Conservation (phyloP, 2,797 vertebrate genomes). For the Buphagus erythrorhynchus region DNA sequence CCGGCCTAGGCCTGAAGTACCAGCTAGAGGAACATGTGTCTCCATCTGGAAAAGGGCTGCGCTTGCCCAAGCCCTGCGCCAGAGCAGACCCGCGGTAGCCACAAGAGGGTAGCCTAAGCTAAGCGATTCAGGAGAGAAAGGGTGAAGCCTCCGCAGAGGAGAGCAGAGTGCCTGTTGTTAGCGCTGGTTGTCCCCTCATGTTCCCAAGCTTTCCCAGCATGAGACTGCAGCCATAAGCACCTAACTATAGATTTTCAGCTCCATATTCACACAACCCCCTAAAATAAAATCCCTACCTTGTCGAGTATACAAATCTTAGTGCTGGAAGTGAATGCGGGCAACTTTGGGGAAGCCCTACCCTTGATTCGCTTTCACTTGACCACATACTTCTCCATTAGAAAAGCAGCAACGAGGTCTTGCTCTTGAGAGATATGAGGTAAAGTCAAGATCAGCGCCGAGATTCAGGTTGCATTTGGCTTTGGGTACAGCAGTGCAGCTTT, state of each 20-base stretch:
- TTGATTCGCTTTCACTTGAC: not conserved
- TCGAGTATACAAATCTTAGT: not conserved
- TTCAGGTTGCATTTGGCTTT: not conserved
- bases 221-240: not conserved
- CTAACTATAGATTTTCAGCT: not conserved
- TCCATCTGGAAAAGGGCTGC: too few species aligned
- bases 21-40: not conserved
- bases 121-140: constrained; percentile 20
- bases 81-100: not conserved
- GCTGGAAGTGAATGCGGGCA: not conserved
- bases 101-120: constrained; percentile 69
- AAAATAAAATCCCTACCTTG: not conserved
- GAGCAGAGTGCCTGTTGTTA: not conserved
- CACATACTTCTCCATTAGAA: not conserved
- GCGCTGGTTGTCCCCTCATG: not conserved
- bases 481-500: not conserved
- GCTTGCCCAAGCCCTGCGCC: not conserved
- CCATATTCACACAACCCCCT: not conserved
- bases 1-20: not conserved
- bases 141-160: not conserved
- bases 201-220: not conserved
- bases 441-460: not conserved
- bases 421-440: not conserved
- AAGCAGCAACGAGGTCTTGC: not conserved
- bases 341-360: not conserved